These are phyloP conservation scores for Drosophila truncata DNA, from an alignment of 1,140 invertebrate genomes.

Conservation along the genomic window DNA sequence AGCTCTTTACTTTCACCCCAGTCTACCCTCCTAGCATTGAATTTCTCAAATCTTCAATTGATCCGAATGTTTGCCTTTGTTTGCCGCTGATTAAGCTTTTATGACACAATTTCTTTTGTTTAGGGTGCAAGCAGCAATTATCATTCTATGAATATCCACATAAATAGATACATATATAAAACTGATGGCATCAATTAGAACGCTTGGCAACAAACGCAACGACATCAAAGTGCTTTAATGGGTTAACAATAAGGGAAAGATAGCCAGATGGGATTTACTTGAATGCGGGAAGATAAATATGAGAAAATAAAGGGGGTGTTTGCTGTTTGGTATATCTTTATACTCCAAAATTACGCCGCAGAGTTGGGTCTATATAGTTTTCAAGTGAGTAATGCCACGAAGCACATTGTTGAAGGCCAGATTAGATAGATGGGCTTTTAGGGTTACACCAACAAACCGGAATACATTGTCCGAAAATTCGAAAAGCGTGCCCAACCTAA, in stretches of 20 bases:
- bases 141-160: slow-evolving; percentile 35
- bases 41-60: slow-evolving; percentile 55
- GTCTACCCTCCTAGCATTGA: not conserved
- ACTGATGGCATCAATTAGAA: slow-evolving; percentile 61
- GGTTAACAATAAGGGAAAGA: slow-evolving; percentile 30
- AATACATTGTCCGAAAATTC: slow-evolving; percentile 10
- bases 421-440: not conserved
- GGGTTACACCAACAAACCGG: not conserved
- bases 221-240: slow-evolving; percentile 23
- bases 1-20: not conserved
- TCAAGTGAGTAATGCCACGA: not conserved
- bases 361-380: not conserved
- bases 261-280: slow-evolving; percentile 39
- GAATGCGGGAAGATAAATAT: slow-evolving; percentile 11
- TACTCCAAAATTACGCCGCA: slow-evolving; percentile 18
- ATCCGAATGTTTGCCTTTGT: slow-evolving; percentile 64
- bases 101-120: slow-evolving; percentile 38
- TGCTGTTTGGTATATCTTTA: slow-evolving; percentile 15
- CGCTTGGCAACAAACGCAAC: slow-evolving; percentile 25
- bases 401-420: slow-evolving; percentile 1
- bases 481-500: slow-evolving; percentile 1
- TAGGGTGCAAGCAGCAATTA: slow-evolving; percentile 28
- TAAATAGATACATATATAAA: slow-evolving; percentile 53
- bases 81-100: slow-evolving; percentile 42
- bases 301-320: slow-evolving; percentile 1